These are phyloP conservation scores for Archips xylosteana DNA, from an alignment of 2,888 invertebrate species.

Conservation along the genomic window DNA sequence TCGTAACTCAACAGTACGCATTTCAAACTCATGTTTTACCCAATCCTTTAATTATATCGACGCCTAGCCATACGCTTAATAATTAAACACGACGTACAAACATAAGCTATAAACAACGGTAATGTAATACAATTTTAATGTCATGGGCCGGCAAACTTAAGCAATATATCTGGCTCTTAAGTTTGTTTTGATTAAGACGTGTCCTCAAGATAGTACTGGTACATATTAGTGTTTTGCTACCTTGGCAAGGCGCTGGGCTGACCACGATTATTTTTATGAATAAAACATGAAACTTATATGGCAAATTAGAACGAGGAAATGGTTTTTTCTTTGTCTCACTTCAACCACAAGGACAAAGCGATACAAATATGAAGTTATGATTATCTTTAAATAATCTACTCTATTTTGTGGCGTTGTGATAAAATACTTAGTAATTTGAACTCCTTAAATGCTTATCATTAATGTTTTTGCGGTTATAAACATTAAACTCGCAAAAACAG, in stretches of 20 bases:
- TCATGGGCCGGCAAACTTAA: constrained; percentile 57
- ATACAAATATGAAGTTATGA: constrained; percentile 29
- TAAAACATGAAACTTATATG: constrained; percentile 41
- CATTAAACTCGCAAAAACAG: constrained; percentile 12
- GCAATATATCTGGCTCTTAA: constrained; percentile 48
- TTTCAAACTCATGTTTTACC: constrained; percentile 33
- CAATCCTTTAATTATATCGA: constrained; percentile 50
- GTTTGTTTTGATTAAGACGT: constrained; percentile 37
- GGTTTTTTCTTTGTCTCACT: constrained; percentile 41
- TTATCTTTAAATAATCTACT: constrained; percentile 29
- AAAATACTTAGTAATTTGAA: constrained; percentile 1
- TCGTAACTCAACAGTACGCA: constrained; percentile 32
- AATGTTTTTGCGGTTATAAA: background rate
- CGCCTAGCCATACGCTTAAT: constrained; percentile 46
- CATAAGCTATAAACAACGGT: constrained; percentile 49
- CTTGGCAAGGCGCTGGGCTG: constrained; percentile 18
- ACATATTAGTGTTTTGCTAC: constrained; percentile 24
- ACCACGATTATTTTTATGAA: constrained; percentile 40
- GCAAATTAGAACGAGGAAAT: constrained; percentile 40
- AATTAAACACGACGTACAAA: constrained; percentile 46
- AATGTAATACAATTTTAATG: constrained; percentile 56
- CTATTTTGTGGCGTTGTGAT: constrained; percentile 14
- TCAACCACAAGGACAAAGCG: constrained; percentile 29
- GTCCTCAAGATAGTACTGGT: constrained; percentile 33
- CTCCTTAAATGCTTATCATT: constrained; percentile 12